Evolutionary conservation across 2,113 vertebrate genomes (phyloP).

Genomic region (Bolborhynchus lineola): DNA sequence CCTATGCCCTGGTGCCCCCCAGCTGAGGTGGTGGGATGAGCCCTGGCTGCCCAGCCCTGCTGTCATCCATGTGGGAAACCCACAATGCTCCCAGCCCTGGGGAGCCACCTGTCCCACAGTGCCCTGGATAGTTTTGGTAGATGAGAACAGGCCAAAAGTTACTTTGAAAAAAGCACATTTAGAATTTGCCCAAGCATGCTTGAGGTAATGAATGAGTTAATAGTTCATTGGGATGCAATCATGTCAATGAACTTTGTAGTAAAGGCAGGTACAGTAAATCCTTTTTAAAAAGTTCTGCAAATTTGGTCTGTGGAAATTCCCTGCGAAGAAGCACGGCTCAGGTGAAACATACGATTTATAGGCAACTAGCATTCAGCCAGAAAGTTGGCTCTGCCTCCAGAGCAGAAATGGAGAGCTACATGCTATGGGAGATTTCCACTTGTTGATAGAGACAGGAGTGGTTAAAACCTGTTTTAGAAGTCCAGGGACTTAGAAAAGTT

Average conservation of each 20-base stretch:
- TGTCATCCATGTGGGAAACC: not conserved
- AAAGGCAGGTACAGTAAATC: not conserved
- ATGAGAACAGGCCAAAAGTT: rapidly evolving
- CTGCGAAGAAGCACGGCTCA: not conserved
- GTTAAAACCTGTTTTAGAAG: not conserved
- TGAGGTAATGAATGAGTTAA: not conserved
- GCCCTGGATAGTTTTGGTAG: not conserved
- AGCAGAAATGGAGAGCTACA: not conserved
- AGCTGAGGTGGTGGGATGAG: rapidly evolving
- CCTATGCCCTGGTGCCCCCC: not conserved
- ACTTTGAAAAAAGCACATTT: not conserved
- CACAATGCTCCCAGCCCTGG: rapidly evolving
- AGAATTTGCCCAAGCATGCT: not conserved
- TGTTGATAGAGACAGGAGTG: not conserved
- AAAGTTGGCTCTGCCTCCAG: not conserved
- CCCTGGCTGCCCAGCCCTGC: not conserved
- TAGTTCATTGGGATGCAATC: not conserved
- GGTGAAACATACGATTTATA: not conserved
- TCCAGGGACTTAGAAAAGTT: not conserved
- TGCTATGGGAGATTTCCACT: not conserved
- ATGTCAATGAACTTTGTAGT: not conserved
- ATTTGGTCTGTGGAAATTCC: conserved; percentile 7
- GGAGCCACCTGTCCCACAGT: rapidly evolving
- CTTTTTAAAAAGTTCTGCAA: not conserved
- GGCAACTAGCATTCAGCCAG: not conserved